These are phyloP conservation scores for Cantharis rufa DNA, from an alignment of 2,888 invertebrate species.

Conservation along the genomic window DNA sequence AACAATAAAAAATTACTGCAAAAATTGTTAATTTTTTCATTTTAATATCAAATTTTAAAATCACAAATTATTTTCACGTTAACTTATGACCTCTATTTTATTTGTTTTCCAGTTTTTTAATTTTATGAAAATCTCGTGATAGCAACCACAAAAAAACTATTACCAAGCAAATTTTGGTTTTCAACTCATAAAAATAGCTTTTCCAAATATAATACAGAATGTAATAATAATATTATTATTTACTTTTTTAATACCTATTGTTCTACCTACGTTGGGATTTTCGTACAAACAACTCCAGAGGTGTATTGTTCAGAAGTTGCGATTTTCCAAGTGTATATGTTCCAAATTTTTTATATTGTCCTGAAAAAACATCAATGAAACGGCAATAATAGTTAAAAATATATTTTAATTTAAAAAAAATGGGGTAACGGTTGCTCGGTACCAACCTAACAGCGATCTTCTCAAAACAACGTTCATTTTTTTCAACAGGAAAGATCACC, in stretches of 20 bases:
- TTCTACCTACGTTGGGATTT: neutral
- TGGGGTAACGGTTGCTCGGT: neutral
- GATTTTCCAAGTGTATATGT: neutral
- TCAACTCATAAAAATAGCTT: neutral
- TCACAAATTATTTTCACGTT: neutral
- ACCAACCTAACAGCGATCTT: neutral
- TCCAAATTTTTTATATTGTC: neutral
- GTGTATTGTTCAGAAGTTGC: neutral
- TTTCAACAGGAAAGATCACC: neutral
- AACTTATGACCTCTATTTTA: neutral
- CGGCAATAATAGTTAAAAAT: neutral
- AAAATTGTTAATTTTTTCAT: neutral
- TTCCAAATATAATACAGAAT: too few relatives aligned
- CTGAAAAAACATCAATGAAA: neutral
- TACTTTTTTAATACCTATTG: neutral
- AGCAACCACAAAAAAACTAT: neutral
- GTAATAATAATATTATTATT: too few relatives aligned
- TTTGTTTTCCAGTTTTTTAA: neutral
- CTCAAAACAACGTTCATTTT: constrained; percentile 12
- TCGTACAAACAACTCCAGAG: neutral
- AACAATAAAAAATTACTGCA: neutral
- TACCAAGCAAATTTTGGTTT: neutral
- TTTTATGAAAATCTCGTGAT: neutral
- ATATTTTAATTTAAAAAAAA: neutral
- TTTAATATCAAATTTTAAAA: neutral